Evolutionary conservation across 2,113 vertebrate genomes (phyloP).

Genomic region (Puma concolor): DNA sequence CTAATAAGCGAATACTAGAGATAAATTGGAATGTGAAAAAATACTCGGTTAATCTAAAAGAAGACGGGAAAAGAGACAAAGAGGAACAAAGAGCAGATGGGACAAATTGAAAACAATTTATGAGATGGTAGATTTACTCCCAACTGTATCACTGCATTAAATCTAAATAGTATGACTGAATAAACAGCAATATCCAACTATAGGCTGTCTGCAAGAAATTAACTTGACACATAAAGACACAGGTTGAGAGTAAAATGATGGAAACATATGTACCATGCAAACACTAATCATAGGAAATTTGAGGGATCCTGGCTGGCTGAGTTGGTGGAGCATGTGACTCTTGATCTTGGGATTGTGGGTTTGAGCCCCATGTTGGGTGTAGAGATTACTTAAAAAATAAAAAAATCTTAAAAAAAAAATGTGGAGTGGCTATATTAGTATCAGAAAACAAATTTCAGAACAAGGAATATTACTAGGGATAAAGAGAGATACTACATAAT

Average conservation of each 20-base stretch:
- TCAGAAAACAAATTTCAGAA: background rate
- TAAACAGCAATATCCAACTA: background rate
- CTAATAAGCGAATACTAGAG: background rate
- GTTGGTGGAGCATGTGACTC: background rate
- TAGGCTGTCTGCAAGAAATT: background rate
- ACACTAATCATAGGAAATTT: background rate
- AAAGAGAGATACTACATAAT: background rate
- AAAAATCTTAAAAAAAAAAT: background rate
- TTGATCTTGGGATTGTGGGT: background rate
- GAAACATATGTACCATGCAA: background rate
- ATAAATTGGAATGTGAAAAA: background rate
- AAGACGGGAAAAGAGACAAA: background rate
- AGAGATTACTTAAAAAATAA: background rate
- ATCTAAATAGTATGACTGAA: background rate
- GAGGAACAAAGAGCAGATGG: background rate
- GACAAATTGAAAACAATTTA: background rate
- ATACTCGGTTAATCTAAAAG: background rate
- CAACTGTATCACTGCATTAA: background rate
- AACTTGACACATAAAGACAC: background rate
- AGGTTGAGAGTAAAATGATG: background rate
- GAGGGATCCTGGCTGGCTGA: background rate
- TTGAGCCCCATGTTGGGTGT: background rate
- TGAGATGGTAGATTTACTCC: background rate
- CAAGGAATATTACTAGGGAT: background rate
- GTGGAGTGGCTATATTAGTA: background rate